These are phyloP conservation scores for Gasterosteus aculeatus DNA, from an alignment of 2,113 vertebrate genomes.

Conservation along the genomic window DNA sequence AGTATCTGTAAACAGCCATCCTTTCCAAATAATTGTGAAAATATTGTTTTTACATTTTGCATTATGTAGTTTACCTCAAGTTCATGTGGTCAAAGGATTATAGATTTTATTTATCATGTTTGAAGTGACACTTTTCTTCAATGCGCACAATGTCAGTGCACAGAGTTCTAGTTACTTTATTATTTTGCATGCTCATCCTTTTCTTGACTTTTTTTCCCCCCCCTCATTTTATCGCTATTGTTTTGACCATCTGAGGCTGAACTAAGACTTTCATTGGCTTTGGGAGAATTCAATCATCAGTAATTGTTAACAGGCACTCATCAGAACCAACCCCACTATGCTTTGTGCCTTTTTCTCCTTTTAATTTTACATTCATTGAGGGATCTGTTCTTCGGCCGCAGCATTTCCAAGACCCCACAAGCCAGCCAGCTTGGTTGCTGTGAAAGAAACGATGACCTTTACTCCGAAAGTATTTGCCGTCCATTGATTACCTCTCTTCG, in stretches of 20 bases:
- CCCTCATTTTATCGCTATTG: constrained; percentile 38
- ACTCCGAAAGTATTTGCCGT: constrained; percentile 57
- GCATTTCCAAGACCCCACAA: constrained; percentile 51
- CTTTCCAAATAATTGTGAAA: not conserved
- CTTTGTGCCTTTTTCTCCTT: constrained; percentile 63
- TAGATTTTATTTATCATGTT: not conserved
- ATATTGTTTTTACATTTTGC: not conserved
- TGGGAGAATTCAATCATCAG: constrained; percentile 68
- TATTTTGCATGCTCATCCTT: constrained; percentile 25
- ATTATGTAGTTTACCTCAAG: constrained; percentile 1
- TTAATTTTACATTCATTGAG: constrained; percentile 74
- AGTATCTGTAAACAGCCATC: not conserved
- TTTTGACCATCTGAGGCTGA: constrained; percentile 63
- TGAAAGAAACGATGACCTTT: constrained; percentile 58
- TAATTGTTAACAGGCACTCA: constrained; percentile 76
- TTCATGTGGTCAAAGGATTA: not conserved
- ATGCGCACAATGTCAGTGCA: not conserved
- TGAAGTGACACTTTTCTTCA: not conserved
- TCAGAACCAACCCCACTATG: constrained; percentile 61
- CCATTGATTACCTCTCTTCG: constrained; percentile 28
- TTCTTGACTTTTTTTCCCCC: constrained; percentile 12
- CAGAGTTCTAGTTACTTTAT: constrained; percentile 8
- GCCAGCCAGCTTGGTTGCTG: constrained; percentile 51
- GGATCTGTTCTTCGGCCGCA: constrained; percentile 65
- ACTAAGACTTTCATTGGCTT: constrained; percentile 69